Percentiles rank a stretch among this genome's conserved stretches.
These are phyloP conservation scores for Nyleta sp. DNA, from an alignment of 2,888 invertebrate genomes.

Conservation along the genomic window DNA sequence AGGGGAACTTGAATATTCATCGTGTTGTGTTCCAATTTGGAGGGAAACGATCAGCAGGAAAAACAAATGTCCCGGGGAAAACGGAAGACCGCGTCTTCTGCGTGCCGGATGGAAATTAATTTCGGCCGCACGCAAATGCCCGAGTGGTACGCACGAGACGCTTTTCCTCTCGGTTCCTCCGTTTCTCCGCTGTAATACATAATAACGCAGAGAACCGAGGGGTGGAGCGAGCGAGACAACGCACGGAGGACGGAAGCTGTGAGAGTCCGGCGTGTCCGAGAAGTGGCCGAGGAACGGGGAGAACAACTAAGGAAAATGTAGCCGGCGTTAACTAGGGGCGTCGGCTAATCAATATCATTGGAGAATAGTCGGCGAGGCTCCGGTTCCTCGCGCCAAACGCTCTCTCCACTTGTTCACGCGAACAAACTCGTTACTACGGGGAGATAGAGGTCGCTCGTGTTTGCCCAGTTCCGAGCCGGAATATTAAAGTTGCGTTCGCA, in stretches of 20 bases:
- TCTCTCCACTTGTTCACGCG: too few species aligned
- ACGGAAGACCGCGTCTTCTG: neutral
- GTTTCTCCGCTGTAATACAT: too few species aligned
- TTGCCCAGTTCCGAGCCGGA: constrained; percentile 27
- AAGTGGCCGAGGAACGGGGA: constrained; percentile 39
- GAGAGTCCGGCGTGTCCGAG: too few species aligned
- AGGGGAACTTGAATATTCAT: constrained; percentile 56
- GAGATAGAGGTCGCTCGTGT: too few species aligned
- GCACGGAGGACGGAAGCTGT: too few species aligned
- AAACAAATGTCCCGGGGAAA: constrained; percentile 8
- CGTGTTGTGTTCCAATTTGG: neutral
- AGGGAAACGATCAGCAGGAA: neutral
- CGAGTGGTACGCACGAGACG: neutral
- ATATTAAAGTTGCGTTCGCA: constrained; percentile 70
- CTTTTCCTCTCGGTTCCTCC: neutral
- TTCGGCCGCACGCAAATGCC: constrained; percentile 35
- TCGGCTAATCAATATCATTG: constrained; percentile 82
- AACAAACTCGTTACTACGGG: too few species aligned
- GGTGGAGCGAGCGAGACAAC: too few species aligned
- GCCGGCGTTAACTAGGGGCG: constrained; percentile 81
- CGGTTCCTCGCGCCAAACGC: constrained; percentile 13
- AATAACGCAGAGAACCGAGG: too few species aligned
- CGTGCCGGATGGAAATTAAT: constrained; percentile 25
- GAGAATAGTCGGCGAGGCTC: constrained; percentile 74
- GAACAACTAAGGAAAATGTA: constrained; percentile 74